Base-by-base conservation (phyloP, 2,888 invertebrate genomes). In the Callinectes sapidus region DNA sequence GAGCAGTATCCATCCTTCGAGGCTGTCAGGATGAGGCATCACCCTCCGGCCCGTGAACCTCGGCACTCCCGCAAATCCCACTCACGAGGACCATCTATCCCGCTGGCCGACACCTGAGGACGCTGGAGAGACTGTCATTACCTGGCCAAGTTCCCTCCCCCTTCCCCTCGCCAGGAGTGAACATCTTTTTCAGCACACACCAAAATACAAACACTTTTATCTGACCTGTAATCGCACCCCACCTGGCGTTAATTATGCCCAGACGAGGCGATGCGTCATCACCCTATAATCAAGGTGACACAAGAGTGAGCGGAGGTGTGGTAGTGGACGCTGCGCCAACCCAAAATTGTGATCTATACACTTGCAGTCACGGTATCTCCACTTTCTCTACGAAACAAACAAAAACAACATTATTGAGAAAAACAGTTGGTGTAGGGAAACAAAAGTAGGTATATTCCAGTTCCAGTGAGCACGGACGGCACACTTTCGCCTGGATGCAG, bases 1-100 rank as follows among this genome's bases (percentile, higher is more conserved):
- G n/a, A 71, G 71, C n/a, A 71, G 71, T 28, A 18, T 28, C 71
- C 71, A 28, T 71, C 71, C 71, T 28, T 71, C 28, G 71, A 2
- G 71, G 71, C n/a, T 71, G 71, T 71, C 71, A 71, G 71, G 71
- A 71, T 71, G 71, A 71, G 28, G 71, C 71, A 71, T 71, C 71
- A 71, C 71, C 71, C 71, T n/a, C 71, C 71, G 28, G n/a, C 28
- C 71, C n/a, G n/a, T n/a, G 28, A 71, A n/a, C 71, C 28, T 28
- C n/a, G 71, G n/a, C n/a, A 8, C 23, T 28, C 71, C 71, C 71
- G 71, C 71, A 71, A 71, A 71, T 71, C 71, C 71, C 71, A 71
- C 71, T 71, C 71, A 71, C 71, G 71, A 71, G 71, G 28, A n/a
- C 28, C 71, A 71, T 71, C 71, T 28, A 71, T 71, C 28, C 71